Base-by-base conservation (phyloP, 2,797 vertebrate genomes). In the Acipenser transmontanus region DNA sequence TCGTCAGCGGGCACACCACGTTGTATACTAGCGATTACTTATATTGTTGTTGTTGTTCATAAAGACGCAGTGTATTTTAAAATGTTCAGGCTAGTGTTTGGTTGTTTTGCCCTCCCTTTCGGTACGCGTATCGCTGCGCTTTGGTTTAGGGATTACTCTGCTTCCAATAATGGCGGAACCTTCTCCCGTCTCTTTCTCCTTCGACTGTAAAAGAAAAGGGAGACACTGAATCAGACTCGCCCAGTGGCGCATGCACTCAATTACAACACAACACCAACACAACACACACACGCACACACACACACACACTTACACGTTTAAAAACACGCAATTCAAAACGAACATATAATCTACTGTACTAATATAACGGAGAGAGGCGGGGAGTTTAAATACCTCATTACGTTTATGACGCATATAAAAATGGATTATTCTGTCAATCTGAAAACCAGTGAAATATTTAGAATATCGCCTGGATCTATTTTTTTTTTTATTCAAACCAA, bases 121-220 rank as follows among this genome's bases (percentile, higher is more conserved):
- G 4, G 3, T 34, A 34, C 34, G 34, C 34, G 34, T 3, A 34
- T 34, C 34, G 34, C 34, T 34, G 34, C 34, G 34, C 34, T 34
- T 34, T 34, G 34, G 34, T 64, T 62, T 49, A 68, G 80, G 73
- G 74, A 72, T 34, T 80, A 71, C 74, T 72, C 81, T 73, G 87
- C 82, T 87, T 85, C 82, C 87, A 82, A 86, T 91, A 92, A 92
- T 91, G 89, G 89, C 89, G 90, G 89, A 34, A 84, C 81, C 81
- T 83, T 88, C 85, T 91, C 79, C 82, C 69, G 81, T 81, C 84
- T 80, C 85, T 83, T 85, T 78, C 80, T 78, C 63, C 78, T 76
- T 75, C 70, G 81, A 79, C 72, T 81, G 79, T 86, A 89, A 34
- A 85, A 70, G 66, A 80, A 78, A 81, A 86, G 85, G 34, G 34